These are phyloP conservation scores for Coremacera marginata DNA, from an alignment of 2,888 invertebrate genomes.

Conservation along the genomic window DNA sequence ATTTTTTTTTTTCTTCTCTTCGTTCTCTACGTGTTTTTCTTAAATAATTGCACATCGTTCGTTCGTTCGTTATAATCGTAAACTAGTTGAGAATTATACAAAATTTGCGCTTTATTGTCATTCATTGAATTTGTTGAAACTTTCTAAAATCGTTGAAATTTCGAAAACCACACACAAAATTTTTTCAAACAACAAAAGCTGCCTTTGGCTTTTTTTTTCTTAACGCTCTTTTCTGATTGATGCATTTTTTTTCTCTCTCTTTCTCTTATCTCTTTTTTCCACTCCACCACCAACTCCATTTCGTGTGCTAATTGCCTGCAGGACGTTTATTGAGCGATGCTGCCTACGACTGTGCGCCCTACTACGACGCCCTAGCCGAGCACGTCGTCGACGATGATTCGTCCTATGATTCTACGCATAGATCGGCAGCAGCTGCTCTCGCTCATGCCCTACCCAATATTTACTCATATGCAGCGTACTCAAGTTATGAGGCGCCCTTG, in stretches of 20 bases:
- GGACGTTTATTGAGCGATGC: conserved; percentile 53
- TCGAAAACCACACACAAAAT: conserved; percentile 37
- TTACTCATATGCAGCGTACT: conserved; percentile 55
- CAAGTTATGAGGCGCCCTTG: background rate
- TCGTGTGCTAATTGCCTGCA: conserved; percentile 56
- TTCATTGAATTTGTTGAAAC: conserved; percentile 3
- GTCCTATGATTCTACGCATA: background rate
- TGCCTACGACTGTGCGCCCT: conserved; percentile 58
- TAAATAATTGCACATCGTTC: conserved; percentile 43
- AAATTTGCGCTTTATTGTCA: background rate
- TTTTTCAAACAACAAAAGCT: conserved; percentile 55
- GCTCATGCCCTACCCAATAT: conserved; percentile 55
- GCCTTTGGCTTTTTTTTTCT: conserved; percentile 86
- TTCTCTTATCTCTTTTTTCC: background rate
- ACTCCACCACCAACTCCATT: conserved; percentile 51
- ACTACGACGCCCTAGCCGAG: conserved; percentile 62
- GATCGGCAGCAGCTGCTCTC: conserved; percentile 37
- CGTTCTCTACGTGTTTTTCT: conserved; percentile 41
- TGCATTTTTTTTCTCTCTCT: conserved; percentile 19
- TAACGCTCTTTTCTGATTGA: conserved; percentile 61
- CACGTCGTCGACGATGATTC: conserved; percentile 50
- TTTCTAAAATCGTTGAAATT: background rate
- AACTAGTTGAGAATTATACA: conserved; percentile 39
- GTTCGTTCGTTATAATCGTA: conserved; percentile 16
- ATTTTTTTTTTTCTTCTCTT: conserved; percentile 37